A percentile compares a stretch with the other conserved stretches of the same genome.
Evolutionary conservation across 1,140 invertebrate genomes (phyloP).

Genomic region (Paraescarpia echinospica): DNA sequence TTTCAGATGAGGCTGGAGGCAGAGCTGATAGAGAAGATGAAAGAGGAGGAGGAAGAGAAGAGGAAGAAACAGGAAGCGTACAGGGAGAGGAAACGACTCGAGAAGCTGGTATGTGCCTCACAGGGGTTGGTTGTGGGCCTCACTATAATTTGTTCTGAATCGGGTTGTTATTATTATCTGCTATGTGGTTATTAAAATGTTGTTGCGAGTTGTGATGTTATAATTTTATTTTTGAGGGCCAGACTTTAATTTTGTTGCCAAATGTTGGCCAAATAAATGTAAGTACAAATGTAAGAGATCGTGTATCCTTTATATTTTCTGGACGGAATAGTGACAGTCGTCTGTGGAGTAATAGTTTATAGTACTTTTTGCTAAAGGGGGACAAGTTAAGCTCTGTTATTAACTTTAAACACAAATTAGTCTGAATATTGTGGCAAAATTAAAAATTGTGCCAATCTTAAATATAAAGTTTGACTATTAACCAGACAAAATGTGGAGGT

Average conservation of each 20-base stretch:
- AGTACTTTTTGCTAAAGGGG: too few relatives aligned
- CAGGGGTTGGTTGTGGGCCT: not conserved
- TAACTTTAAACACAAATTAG: too few relatives aligned
- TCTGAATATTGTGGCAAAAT: too few relatives aligned
- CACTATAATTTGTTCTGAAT: not conserved
- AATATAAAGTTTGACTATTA: not conserved
- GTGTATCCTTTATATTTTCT: too few relatives aligned
- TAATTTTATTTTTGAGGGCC: not conserved
- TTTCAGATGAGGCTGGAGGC: slow-evolving; percentile 37
- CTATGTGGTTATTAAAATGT: not conserved
- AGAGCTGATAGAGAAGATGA: slow-evolving; percentile 44
- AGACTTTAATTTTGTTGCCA: not conserved
- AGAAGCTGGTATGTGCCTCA: slow-evolving; percentile 44
- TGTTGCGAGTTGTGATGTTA: not conserved
- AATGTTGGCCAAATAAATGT: too few relatives aligned
- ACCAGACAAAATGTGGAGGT: not conserved
- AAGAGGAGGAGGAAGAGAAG: slow-evolving; percentile 50
- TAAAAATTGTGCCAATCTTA: not conserved
- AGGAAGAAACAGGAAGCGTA: slow-evolving; percentile 42
- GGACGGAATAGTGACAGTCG: too few relatives aligned
- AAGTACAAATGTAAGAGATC: too few relatives aligned
- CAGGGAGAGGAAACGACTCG: slow-evolving; percentile 50
- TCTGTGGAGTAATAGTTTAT: too few relatives aligned
- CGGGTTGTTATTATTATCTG: not conserved
- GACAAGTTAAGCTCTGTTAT: too few relatives aligned